Evolutionary conservation across 1,140 invertebrate genomes (phyloP).

Genomic region (Coptotermes formosanus): DNA sequence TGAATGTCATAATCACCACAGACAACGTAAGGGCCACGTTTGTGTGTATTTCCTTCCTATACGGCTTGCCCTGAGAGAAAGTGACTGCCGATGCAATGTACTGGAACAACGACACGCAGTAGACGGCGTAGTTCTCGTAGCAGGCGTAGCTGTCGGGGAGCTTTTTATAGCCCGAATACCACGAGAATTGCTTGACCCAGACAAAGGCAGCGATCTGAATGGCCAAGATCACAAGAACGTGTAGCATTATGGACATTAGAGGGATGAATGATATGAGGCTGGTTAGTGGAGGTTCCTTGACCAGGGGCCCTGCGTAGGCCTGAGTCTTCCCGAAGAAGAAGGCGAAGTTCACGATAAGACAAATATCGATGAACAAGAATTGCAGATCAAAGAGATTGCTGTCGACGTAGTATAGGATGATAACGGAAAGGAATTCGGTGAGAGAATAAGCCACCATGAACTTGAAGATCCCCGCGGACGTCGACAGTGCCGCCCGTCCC

Average conservation of each 20-base stretch:
- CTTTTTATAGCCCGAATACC: conserved; percentile 57
- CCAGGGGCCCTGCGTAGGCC: conserved; percentile 59
- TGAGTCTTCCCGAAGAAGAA: conserved; percentile 71
- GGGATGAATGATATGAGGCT: conserved; percentile 63
- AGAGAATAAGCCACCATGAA: conserved; percentile 96
- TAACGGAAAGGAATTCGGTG: conserved; percentile 90
- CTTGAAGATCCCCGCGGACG: conserved; percentile 94
- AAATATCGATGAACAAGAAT: conserved; percentile 83
- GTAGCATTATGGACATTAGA: conserved; percentile 65
- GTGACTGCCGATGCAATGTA: conserved; percentile 86
- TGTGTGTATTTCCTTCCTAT: conserved; percentile 64
- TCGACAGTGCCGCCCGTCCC: conserved; percentile 89
- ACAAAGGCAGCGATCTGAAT: conserved; percentile 50
- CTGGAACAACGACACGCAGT: conserved; percentile 82
- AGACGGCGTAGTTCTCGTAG: conserved; percentile 79
- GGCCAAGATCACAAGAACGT: conserved; percentile 59
- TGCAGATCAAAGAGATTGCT: conserved; percentile 72
- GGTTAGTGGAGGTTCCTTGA: conserved; percentile 59
- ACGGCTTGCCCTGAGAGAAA: conserved; percentile 83
- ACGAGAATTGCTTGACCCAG: conserved; percentile 50
- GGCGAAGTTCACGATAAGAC: conserved; percentile 77
- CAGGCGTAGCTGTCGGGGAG: conserved; percentile 52
- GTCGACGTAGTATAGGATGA: conserved; percentile 82
- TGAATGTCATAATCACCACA: conserved; percentile 50
- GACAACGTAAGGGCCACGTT: conserved; percentile 56